Base-by-base conservation (phyloP, 2,113 vertebrate species). In the Antennarius striatus region DNA sequence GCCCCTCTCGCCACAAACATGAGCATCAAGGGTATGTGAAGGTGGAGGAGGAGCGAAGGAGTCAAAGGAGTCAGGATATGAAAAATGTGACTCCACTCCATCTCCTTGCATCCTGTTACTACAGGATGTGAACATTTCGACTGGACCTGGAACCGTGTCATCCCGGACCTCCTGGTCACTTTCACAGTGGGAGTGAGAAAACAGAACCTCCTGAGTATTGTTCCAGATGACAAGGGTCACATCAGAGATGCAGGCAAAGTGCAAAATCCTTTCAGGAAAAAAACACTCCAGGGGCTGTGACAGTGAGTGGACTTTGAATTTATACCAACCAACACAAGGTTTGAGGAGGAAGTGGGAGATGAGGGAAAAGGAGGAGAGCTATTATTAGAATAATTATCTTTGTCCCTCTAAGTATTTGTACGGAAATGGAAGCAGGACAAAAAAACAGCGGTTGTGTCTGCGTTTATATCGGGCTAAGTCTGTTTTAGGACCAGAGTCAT, bases 241-340 rank as follows among this genome's bases (percentile, higher is more conserved):
- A 70, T 69, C 75, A 77, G 63, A 88, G 86, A 86, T 80, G 73
- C 77, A 63, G 40, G 73, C 68, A 57, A 73, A 86, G 82, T 70
- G 71, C 67, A 83, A 83, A 89, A 77, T 80, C 79, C 88, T 80
- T 90, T 88, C 91, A 91, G 92, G 91, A 91, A 92, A 91, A 90
- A 88, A 91, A 90, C 88, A 91, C 86, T 91, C 81, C 81, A 86
- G 59, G 57, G 52, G 56, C 63, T 81, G 22, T 63, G 83, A 85
- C 71, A 80, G 71, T 9, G 67, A 75, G 57, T 29, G 60, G 63
- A 81, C 65, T 86, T 69, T 63, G 71, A 70, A 70, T 66, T 65
- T 16, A 1, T 46, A 65, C 36, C 0, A 22, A 71, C 58, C 47
- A 75, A 17, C 8, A 10, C 17, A 32, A 48, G 64, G 55, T 48